Base-by-base conservation (phyloP, 92 coral and sea anemone species). In the Bergia sp. region DNA sequence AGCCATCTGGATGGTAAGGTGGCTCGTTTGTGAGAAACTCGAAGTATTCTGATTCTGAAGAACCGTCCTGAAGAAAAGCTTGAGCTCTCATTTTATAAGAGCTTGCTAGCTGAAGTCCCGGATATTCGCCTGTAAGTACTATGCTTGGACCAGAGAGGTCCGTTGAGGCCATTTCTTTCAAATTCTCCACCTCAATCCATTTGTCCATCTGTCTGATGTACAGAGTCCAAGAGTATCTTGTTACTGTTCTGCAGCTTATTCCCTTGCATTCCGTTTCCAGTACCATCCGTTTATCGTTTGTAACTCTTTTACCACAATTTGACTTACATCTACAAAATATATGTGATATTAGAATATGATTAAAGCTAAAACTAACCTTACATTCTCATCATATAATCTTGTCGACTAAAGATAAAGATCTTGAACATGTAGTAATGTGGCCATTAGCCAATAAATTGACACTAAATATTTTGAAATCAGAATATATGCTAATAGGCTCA, bases 11-110 rank as follows among this genome's bases (percentile, higher is more conserved):
- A 10, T 77, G 65, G 29, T 78, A 66, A 2, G 98, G 98, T 16
- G 95, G 95, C 2, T 93, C 89, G 89, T 94, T 94, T 18, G 90
- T 82, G 15, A 80, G 86, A 16, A 94, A 89, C 4, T 90, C 71
- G n/a, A 88, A 79, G 83, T 85, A 90, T 39, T 89, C 94, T 45
- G 80, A 78, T 15, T 89, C 94, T 64, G 61, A 86, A 3, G 73
- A 85, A 10, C 55, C 57, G 20, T 82, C 95, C 23, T 61, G 86
- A 76, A 93, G 90, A 65, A 76, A 42, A 41, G 89, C 87, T 13
- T 85, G 79, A 6, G 74, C 91, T 65, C 66, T 58, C 39, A 93
- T 76, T 61, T 76, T 89, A 41, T 92, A 92, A 66, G 55, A 21
- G 15, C 64, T 89, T 80, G 67, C 90, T 72, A 86, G 88, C 82